Percentiles rank a stretch among this genome's conserved stretches.
Conservation (phyloP, 2,888 invertebrate species). For the Mimas tiliae region DNA sequence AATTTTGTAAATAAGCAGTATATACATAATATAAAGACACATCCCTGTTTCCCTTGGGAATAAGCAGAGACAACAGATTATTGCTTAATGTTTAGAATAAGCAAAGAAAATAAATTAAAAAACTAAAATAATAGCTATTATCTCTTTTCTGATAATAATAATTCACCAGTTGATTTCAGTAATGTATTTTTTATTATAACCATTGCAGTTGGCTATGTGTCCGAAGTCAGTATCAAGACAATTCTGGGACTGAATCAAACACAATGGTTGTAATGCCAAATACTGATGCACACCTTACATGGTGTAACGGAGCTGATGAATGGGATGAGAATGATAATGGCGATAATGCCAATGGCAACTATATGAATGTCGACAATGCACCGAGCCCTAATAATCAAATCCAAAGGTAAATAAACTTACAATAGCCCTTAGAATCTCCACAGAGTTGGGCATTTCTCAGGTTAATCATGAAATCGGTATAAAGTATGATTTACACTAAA, state of each 20-base stretch:
- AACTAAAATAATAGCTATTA: no score
- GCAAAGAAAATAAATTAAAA: no score
- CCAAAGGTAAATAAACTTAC: conserved; percentile 63
- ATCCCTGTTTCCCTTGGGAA: no score
- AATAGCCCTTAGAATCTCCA: no score
- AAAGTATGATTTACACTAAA: no score
- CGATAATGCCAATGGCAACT: conserved; percentile 90
- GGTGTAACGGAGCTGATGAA: conserved; percentile 92
- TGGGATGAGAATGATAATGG: conserved; percentile 86
- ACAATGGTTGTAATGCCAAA: conserved; percentile 64
- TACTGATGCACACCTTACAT: conserved; percentile 78
- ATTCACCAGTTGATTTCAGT: neutral
- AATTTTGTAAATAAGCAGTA: no score
- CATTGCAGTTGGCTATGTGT: conserved; percentile 90
- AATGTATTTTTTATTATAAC: neutral
- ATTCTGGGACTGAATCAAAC: conserved; percentile 55
- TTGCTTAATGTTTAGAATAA: no score
- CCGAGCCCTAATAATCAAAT: conserved; percentile 70
- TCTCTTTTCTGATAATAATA: neutral
- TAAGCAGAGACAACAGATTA: no score
- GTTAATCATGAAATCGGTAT: no score
- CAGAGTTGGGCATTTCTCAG: no score
- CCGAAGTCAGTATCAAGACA: conserved; percentile 88
- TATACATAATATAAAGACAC: no score
- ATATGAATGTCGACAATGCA: conserved; percentile 84